These are phyloP conservation scores for Tretioscincus oriximinensis DNA, from an alignment of 2,113 vertebrate species.

Conservation along the genomic window DNA sequence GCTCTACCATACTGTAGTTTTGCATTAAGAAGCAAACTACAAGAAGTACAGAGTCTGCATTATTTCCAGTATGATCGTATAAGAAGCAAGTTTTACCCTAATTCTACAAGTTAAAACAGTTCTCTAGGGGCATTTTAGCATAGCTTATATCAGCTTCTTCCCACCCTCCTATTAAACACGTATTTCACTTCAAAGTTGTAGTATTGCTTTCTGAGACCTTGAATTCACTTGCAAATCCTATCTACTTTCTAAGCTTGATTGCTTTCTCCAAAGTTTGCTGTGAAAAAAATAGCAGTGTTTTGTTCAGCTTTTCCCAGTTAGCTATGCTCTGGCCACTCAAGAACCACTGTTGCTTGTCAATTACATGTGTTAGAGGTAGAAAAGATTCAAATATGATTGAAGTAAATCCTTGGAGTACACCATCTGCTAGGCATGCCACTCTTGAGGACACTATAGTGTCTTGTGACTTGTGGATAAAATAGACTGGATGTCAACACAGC, in stretches of 20 bases:
- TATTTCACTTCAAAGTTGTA: background rate
- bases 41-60: background rate
- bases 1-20: no score
- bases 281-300: background rate
- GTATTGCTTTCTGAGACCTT: background rate
- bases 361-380: background rate
- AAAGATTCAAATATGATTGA: background rate
- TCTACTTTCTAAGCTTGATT: background rate
- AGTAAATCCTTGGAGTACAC: background rate
- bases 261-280: background rate
- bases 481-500: background rate
- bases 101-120: background rate
- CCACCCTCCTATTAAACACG: background rate
- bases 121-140: background rate
- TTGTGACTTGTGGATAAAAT: background rate
- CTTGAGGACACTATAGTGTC: background rate
- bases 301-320: background rate
- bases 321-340: background rate
- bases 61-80: background rate
- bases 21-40: no score
- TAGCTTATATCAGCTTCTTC: background rate
- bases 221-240: background rate
- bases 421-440: background rate
- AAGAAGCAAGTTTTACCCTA: background rate
- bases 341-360: background rate